Evolutionary conservation across 2,797 vertebrate genomes (phyloP), one percentile per base, ranked within the genome.

Genomic region (Enteromius unitaeniatus): DNA sequence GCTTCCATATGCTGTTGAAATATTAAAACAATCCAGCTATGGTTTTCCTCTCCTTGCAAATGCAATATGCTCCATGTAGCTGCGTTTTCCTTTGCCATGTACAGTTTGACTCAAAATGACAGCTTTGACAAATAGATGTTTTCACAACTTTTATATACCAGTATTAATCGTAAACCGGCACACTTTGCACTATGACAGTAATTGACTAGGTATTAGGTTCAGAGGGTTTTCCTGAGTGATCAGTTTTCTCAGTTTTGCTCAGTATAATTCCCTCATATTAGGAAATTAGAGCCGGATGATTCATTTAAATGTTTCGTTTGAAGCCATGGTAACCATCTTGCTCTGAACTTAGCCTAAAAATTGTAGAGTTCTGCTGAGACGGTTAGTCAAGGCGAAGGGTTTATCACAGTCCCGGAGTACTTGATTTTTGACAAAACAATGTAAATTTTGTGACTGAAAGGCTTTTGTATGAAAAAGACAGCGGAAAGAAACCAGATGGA

Each of bases 1-100:
- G 89, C 88, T 94, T 85, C 92, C 93, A 94, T 88, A 92, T 93
- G 93, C 85, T 85, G 89, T 79, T 87, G 80, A 91, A 92, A 91
- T 88, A 34, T 70, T 89, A 72, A 89, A 90, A 89, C 90, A 91
- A 92, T 88, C 86, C 90, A 93, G 90, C 89, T 91, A 91, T 91
- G 91, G 91, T 89, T 91, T 84, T 85, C 79, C 87, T 87, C 81
- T 78, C n/a, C n/a, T 89, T 34, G 89, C 91, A 92, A 92, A 93
- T 92, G 87, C 91, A 92, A 91, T 85, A 92, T 89, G 79, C 11
- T 70, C 82, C 88, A 74, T 62, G 21, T 86, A 88, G 81, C 86
- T 88, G 78, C 37, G 19, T 86, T 90, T 85, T 91, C 92, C 85
- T 88, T 91, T 87, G 87, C 88, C 89, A 88, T 88, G 91, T 90